Evolutionary conservation across 2,888 invertebrate species (phyloP).

Genomic region (Hydrotaea cyrtoneurina): DNA sequence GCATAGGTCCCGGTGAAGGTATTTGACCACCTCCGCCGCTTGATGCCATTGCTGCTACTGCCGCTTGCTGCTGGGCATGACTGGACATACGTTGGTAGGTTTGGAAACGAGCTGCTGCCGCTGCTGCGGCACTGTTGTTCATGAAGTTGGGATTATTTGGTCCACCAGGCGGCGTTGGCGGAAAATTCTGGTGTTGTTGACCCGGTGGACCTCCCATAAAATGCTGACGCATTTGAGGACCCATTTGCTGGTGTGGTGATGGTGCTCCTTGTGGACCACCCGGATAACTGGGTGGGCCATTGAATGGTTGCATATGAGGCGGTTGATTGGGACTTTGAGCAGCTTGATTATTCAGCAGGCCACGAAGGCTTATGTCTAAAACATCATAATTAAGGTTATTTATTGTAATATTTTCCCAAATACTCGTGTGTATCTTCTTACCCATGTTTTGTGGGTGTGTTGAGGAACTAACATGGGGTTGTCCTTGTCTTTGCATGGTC

Average conservation of each 20-base stretch:
- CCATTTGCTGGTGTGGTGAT: conserved; percentile 79
- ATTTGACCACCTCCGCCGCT: conserved; percentile 75
- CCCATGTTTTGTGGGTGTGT: conserved; percentile 85
- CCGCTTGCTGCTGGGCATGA: conserved; percentile 84
- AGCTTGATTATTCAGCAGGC: conserved; percentile 80
- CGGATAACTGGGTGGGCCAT: conserved; percentile 79
- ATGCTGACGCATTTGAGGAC: conserved; percentile 80
- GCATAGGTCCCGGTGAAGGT: conserved; percentile 78
- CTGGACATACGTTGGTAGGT: conserved; percentile 80
- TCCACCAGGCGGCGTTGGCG: conserved; percentile 79
- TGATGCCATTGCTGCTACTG: conserved; percentile 77
- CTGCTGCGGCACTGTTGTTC: conserved; percentile 76
- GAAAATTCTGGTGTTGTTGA: conserved; percentile 79
- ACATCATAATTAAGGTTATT: not conserved
- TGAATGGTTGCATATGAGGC: conserved; percentile 77
- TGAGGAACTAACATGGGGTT: conserved; percentile 85
- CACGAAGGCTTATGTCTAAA: conserved; percentile 80
- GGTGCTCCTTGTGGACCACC: conserved; percentile 80
- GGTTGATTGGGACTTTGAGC: conserved; percentile 79
- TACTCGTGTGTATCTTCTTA: conserved; percentile 69
- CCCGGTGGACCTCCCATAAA: conserved; percentile 79
- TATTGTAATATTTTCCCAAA: not conserved
- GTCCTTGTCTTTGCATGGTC: conserved; percentile 81
- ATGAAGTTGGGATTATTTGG: conserved; percentile 81
- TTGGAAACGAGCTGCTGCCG: conserved; percentile 77